Evolutionary conservation across 2,113 vertebrate species (phyloP).

Genomic region (Halcyon senegalensis): DNA sequence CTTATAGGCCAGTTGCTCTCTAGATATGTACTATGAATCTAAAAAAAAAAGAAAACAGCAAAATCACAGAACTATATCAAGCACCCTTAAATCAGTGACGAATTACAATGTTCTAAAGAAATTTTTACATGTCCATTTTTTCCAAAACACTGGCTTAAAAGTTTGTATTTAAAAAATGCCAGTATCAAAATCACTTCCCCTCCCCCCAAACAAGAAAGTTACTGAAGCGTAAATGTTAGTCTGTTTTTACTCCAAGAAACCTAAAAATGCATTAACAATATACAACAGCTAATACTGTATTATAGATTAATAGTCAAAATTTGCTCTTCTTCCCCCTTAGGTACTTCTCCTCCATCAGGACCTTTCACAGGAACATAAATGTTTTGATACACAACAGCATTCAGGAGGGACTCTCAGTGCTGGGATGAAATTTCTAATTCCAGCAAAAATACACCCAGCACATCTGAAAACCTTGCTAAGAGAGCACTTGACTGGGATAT

Average conservation of each 20-base stretch:
- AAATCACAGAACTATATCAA: neutral
- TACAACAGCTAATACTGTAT: neutral
- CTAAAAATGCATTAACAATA: neutral
- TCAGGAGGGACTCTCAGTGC: neutral
- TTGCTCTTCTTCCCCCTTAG: neutral
- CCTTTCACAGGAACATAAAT: neutral
- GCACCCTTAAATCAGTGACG: neutral
- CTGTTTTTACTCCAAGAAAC: neutral
- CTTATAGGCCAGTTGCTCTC: conserved; percentile 99
- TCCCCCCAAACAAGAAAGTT: neutral
- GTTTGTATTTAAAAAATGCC: too few species aligned
- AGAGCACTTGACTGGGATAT: neutral
- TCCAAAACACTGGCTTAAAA: neutral
- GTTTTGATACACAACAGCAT: neutral
- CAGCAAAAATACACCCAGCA: neutral
- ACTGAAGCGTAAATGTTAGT: neutral
- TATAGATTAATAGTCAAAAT: neutral
- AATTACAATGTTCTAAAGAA: neutral
- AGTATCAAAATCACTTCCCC: neutral
- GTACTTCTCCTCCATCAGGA: neutral
- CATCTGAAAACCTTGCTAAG: neutral
- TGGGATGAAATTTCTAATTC: neutral
- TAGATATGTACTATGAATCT: conserved; percentile 98
- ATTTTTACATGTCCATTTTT: neutral
- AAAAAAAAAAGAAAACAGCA: neutral